Conservation (phyloP, 23 tunicate species). For the Halocynthia aurantium region DNA sequence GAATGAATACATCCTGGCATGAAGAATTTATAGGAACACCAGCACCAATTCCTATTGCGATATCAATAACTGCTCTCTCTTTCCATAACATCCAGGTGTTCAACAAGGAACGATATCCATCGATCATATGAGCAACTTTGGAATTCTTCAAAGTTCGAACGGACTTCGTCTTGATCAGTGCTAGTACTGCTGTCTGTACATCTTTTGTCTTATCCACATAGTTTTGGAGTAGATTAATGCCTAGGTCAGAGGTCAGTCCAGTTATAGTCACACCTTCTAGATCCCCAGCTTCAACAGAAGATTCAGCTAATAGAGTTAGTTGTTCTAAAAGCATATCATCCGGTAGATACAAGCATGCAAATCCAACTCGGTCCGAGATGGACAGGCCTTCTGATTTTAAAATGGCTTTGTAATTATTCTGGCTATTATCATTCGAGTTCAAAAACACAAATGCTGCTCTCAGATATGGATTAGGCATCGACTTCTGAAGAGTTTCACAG, state of each 20-base stretch:
- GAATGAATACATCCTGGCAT: conserved; percentile 33
- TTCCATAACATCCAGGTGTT: conserved; percentile 54
- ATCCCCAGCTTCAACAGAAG: conserved; percentile 12
- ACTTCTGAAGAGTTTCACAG: conserved; percentile 9
- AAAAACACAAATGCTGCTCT: conserved; percentile 26
- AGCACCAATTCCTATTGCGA: conserved; percentile 20
- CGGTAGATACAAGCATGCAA: conserved; percentile 57
- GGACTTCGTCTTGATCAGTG: conserved; percentile 6
- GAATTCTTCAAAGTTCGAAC: not conserved
- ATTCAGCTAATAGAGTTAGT: conserved; percentile 17
- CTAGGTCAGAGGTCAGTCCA: conserved; percentile 26
- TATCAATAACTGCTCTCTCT: conserved; percentile 55
- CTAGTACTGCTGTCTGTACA: conserved; percentile 27
- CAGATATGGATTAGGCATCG: conserved; percentile 14
- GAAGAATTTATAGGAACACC: not conserved
- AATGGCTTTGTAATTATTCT: not conserved
- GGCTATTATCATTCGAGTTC: not conserved
- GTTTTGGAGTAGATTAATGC: conserved; percentile 35
- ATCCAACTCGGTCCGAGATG: conserved; percentile 59
- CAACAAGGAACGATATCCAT: conserved; percentile 42
- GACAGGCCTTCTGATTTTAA: not conserved
- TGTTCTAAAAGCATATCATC: conserved; percentile 19
- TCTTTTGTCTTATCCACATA: conserved; percentile 55
- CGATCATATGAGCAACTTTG: conserved; percentile 14
- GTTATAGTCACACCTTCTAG: conserved; percentile 35